Percentiles rank a stretch among this genome's conserved stretches.
These are phyloP conservation scores for Trichonephila inaurata DNA, from an alignment of 1,140 invertebrate species.

Conservation along the genomic window DNA sequence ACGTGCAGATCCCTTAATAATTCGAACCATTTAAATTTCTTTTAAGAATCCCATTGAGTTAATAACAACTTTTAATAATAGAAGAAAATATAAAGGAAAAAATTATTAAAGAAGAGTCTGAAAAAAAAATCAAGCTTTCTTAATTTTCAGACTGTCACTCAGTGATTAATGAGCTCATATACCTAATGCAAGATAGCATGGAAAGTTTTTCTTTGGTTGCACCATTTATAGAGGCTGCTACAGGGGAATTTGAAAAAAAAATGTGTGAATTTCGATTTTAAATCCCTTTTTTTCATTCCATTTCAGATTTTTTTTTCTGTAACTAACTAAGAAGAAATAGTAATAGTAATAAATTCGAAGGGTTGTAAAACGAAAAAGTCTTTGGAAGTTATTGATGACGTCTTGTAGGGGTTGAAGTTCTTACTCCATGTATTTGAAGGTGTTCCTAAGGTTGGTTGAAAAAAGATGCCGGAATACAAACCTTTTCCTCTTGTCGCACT, in stretches of 20 bases:
- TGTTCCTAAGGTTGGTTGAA: not conserved
- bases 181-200: not conserved
- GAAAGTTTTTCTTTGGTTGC: not conserved
- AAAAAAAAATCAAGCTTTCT: not conserved
- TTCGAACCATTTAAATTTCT: not conserved
- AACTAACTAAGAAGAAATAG: not conserved
- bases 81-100: not conserved
- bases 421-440: not conserved
- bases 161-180: conserved; percentile 22
- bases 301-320: not conserved
- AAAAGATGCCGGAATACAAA: not conserved
- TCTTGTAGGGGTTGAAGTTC: not conserved
- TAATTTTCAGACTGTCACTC: not conserved
- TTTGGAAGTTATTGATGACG: conserved; percentile 6
- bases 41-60: not conserved
- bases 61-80: not conserved
- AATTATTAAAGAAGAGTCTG: not conserved
- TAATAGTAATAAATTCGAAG: not conserved
- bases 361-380: not conserved
- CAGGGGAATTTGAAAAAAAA: not conserved
- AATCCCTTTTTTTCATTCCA: not conserved
- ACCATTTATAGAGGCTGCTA: not conserved
- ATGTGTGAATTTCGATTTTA: not conserved
- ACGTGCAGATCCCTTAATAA: not conserved
- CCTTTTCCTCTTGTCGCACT: not conserved